phyloP scores from a whole-genome alignment of 2,888 invertebrate species.

The Itoplectis maculator region DNA sequence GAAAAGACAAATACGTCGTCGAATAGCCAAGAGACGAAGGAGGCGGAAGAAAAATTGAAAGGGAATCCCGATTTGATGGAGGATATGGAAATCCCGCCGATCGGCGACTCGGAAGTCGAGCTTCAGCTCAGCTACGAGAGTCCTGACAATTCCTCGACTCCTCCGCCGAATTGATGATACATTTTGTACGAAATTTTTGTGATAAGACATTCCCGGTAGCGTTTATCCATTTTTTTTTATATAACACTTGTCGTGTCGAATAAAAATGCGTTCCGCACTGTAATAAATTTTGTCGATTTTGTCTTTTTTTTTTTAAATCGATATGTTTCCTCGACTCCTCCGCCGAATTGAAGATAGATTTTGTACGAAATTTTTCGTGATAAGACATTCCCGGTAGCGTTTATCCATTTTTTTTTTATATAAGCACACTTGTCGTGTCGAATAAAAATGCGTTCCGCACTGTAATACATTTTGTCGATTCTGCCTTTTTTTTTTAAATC shows the following conservation, averaged over 20 bases:
- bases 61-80: constrained; percentile 57
- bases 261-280: constrained; percentile 11
- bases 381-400: too few relatives aligned
- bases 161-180: constrained; percentile 19
- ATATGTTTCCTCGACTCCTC: too few relatives aligned
- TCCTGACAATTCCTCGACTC: constrained; percentile 42
- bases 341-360: too few relatives aligned
- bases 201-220: not conserved
- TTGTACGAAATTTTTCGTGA: too few relatives aligned
- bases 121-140: constrained; percentile 28
- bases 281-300: too few relatives aligned
- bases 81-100: constrained; percentile 62
- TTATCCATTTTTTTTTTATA: too few relatives aligned
- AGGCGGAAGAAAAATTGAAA: too few relatives aligned
- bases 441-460: constrained; percentile 10
- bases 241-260: not conserved
- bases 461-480: too few relatives aligned
- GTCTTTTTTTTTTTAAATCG: too few relatives aligned
- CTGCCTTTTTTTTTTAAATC: too few relatives aligned
- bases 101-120: not conserved
- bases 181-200: not conserved
- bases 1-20: not conserved
- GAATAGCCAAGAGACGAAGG: not conserved
- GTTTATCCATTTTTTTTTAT: not conserved
- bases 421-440: not conserved